Evolutionary conservation across 2,113 vertebrate species (phyloP).

Genomic region (Phalacrocorax pelagicus): DNA sequence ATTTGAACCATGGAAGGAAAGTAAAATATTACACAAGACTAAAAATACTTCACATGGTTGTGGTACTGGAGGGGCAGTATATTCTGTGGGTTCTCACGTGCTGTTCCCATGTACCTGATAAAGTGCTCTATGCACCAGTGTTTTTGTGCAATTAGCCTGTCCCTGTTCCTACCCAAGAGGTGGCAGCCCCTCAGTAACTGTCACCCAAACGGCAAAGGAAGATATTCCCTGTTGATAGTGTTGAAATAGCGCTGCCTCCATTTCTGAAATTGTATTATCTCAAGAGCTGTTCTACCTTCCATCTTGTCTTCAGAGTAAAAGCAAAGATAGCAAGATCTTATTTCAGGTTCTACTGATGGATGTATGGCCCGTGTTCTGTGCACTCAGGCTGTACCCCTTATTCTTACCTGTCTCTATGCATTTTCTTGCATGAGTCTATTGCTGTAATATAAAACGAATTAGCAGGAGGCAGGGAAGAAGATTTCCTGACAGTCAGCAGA

Average conservation of each 20-base stretch:
- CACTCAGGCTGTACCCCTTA: not conserved
- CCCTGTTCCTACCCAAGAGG: not conserved
- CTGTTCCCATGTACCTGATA: not conserved
- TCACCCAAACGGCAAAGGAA: not conserved
- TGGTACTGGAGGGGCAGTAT: not conserved
- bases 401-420: rapidly evolving
- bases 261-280: not conserved
- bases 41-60: not conserved
- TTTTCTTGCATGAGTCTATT: not conserved
- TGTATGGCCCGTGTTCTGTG: not conserved
- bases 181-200: not conserved
- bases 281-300: not conserved
- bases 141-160: not conserved
- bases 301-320: not conserved
- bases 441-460: not conserved
- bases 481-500: not conserved
- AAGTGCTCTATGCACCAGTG: rapidly evolving
- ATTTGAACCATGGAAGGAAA: not conserved
- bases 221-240: not conserved
- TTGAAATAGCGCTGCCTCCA: not conserved
- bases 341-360: not conserved
- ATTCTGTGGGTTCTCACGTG: not conserved
- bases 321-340: not conserved
- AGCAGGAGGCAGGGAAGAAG: not conserved
- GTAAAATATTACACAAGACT: not conserved